Conservation (phyloP, 2,888 invertebrate genomes). For the Macrophya annulata region DNA sequence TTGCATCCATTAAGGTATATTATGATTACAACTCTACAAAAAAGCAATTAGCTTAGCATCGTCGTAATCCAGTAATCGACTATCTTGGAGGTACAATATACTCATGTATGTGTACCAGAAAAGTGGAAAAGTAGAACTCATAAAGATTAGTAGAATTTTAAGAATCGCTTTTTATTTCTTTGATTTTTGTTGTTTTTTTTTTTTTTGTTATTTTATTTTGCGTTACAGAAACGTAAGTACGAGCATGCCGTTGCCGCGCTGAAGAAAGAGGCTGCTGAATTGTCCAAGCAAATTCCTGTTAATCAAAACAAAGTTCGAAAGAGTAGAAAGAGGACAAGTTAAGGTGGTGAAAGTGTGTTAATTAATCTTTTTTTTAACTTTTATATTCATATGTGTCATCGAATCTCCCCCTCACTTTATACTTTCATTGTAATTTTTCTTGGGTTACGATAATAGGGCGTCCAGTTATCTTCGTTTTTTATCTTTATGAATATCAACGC, state of each 20-base stretch:
- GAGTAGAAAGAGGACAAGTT: background rate
- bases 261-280: constrained; percentile 44
- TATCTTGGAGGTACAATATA: background rate
- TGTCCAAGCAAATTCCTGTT: constrained; percentile 59
- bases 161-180: background rate
- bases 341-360: background rate
- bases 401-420: background rate
- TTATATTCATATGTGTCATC: constrained; percentile 16
- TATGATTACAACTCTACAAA: background rate
- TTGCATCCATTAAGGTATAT: background rate
- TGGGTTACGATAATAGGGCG: background rate
- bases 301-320: constrained; percentile 46
- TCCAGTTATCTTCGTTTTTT: background rate
- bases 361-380: background rate
- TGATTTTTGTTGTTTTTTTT: background rate
- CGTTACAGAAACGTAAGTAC: constrained; percentile 57
- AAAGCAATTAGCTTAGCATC: background rate
- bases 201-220: background rate
- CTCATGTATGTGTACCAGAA: background rate
- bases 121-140: background rate
- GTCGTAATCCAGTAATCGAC: background rate
- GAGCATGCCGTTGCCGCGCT: constrained; percentile 37
- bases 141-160: background rate
- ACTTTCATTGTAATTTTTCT: background rate
- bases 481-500: background rate